These are phyloP conservation scores for Todus mexicanus DNA, from an alignment of 2,797 vertebrate genomes.

Conservation along the genomic window DNA sequence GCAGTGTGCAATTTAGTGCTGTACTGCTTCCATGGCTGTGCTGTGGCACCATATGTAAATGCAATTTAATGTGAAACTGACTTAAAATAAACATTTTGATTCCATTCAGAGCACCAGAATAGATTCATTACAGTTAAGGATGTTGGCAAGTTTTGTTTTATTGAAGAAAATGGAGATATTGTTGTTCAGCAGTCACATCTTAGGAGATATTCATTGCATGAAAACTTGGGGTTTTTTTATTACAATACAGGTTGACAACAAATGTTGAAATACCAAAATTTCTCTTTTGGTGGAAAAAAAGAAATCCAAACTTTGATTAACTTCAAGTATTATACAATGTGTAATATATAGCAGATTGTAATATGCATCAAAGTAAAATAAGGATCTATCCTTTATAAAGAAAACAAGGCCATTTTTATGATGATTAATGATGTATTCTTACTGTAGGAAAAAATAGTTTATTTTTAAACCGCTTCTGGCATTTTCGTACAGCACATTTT, in stretches of 20 bases:
- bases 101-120: neutral
- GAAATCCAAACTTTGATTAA: neutral
- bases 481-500: conserved; percentile 28
- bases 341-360: conserved; percentile 43
- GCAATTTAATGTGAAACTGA: neutral
- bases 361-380: conserved; percentile 18
- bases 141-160: neutral
- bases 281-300: neutral
- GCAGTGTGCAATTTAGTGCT: neutral
- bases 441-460: conserved; percentile 25
- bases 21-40: neutral
- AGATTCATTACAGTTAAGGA: neutral
- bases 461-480: conserved; percentile 45
- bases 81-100: neutral
- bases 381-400: neutral
- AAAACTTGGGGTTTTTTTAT: neutral
- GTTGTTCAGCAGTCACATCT: neutral
- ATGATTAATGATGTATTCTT: conserved; percentile 33
- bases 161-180: neutral
- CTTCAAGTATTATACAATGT: neutral
- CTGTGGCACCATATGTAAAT: neutral
- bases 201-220: neutral
- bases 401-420: conserved; percentile 4
- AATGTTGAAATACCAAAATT: neutral
- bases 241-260: neutral